Conservation (phyloP, 2,797 vertebrate genomes). For the Gymnoscopelus microlampas region DNA sequence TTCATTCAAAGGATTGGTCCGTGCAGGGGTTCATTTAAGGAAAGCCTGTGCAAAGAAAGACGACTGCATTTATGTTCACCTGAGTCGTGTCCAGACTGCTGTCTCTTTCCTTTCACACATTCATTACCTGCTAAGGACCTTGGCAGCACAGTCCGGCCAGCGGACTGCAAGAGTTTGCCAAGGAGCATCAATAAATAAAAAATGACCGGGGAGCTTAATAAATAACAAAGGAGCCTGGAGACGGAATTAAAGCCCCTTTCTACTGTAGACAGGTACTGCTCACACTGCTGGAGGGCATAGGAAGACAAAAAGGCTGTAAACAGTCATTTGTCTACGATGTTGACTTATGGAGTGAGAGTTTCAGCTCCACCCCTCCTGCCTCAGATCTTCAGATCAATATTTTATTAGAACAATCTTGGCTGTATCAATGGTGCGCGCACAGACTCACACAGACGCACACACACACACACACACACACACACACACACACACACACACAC, state of each 20-base stretch:
- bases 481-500: constrained; percentile 10
- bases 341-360: constrained; percentile 41
- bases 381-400: constrained; percentile 64
- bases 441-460: constrained; percentile 9
- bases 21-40: background rate
- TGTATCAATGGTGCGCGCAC: constrained; percentile 20
- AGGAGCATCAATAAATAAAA: constrained; percentile 11
- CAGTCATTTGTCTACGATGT: constrained; percentile 29
- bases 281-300: constrained; percentile 7
- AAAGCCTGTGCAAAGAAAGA: background rate
- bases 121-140: constrained; percentile 40
- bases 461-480: constrained; percentile 26
- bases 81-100: too few relatives aligned
- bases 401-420: constrained; percentile 54
- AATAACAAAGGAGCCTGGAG: constrained; percentile 25
- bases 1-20: too few relatives aligned
- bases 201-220: constrained; percentile 13
- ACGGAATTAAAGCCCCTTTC: constrained; percentile 10
- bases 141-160: constrained; percentile 27
- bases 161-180: constrained; percentile 4
- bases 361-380: constrained; percentile 20
- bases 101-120: constrained; percentile 15
- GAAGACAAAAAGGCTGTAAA: constrained; percentile 5
- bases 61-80: too few relatives aligned
- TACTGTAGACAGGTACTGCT: constrained; percentile 11